A percentile compares a stretch with the other conserved stretches of the same genome.
phyloP scores from a whole-genome alignment of 1,140 invertebrate species.

The Scaptomyza graminum region DNA sequence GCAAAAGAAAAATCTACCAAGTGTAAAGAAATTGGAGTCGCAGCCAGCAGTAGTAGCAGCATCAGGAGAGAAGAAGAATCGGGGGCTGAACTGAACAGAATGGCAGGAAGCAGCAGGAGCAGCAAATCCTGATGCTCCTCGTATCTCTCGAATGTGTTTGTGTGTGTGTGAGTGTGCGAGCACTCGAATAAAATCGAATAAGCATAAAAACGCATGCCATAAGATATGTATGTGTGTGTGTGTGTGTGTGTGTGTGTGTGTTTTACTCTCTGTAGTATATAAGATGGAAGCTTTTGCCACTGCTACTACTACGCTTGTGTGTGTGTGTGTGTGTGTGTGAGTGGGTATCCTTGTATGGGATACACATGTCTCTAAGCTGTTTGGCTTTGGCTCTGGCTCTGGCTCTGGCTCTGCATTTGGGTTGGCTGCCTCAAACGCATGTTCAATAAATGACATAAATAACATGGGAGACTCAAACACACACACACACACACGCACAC shows the following conservation, averaged over 20 bases:
- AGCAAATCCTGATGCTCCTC: constrained; percentile 74
- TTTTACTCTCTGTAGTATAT: constrained; percentile 45
- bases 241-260: constrained; percentile 40
- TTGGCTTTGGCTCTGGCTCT: constrained; percentile 33
- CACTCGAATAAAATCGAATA: constrained; percentile 81
- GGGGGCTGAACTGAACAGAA: constrained; percentile 28
- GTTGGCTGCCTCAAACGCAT: constrained; percentile 75
- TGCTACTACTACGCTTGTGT: constrained; percentile 9
- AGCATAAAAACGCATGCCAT: constrained; percentile 78
- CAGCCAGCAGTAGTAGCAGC: too few relatives aligned
- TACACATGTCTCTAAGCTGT: constrained; percentile 68
- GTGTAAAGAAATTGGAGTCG: constrained; percentile 79
- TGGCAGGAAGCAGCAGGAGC: constrained; percentile 28
- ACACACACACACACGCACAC: constrained; percentile 8
- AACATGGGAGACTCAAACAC: constrained; percentile 35
- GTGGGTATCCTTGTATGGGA: constrained; percentile 33
- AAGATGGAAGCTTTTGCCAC: constrained; percentile 43
- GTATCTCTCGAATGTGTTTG: constrained; percentile 45
- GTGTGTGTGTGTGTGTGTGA: constrained; percentile 38
- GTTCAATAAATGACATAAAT: constrained; percentile 82
- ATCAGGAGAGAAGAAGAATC: too few relatives aligned
- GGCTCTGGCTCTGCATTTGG: constrained; percentile 41
- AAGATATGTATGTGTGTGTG: constrained; percentile 31
- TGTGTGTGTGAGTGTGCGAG: constrained; percentile 45
- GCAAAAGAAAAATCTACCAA: constrained; percentile 79